Base-by-base conservation (phyloP, 2,797 vertebrate species). In the Myiothlypis chrysogaster region DNA sequence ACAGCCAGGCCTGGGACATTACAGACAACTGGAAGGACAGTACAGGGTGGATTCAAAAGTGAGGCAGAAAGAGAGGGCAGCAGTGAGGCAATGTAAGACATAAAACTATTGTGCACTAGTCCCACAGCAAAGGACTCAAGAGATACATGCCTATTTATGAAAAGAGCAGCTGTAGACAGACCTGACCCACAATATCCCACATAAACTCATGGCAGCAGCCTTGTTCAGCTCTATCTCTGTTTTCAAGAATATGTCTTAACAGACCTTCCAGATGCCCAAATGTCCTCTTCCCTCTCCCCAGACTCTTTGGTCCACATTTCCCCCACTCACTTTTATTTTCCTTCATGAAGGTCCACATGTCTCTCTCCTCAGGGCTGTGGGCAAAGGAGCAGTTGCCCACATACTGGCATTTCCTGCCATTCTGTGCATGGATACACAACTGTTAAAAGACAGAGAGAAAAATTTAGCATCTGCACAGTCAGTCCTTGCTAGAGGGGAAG, bases 331-430 rank as follows among this genome's bases (percentile, higher is more conserved):
- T 97, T 96, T 98, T 98, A 82, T 98, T 98, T 95, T 99, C 98
- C 97, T 99, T 99, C 99, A 99, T 99, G 98, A 99, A 99, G 18
- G 98, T 99, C 99, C 99, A 99, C 97, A 99, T 98, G 49, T 99
- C 99, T 95, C 97, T 99, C 97, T 99, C 99, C 96, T 99, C 99
- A 3, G 97, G 98, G 97, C 98, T 99, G 98, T 99, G 99, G 12
- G 99, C 99, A 12, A 99, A 99, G 32, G 98, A 98, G 95, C 99
- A 99, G 96, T 99, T 99, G 60, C 98, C 99, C 60, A 98, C 96
- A 53, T 99, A 99, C 94, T 95, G 98, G 91, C 99, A 99, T 91
- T 98, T 99, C 95, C 97, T 98, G 92, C 98, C 99, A 16, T 98
- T 98, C 96, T 99, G 96, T 44, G 99, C 98, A 18, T 99, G 99